Base-by-base conservation (phyloP, 2,888 invertebrate species). In the Hirtodrosophila histrioides region DNA sequence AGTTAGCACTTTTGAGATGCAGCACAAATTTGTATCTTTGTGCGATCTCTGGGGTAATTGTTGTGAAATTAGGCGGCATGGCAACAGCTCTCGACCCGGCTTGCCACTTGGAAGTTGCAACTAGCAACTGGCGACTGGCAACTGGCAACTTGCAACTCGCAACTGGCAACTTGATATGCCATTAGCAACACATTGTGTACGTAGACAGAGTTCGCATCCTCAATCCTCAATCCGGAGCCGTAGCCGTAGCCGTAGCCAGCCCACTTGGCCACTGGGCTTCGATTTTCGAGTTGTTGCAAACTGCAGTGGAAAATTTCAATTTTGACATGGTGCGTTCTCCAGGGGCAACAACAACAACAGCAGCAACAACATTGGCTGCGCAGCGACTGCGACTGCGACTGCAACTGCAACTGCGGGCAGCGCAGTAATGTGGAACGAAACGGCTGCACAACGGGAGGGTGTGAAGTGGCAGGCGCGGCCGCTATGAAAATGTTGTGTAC, bases 261-360 rank as follows among this genome's bases (percentile, higher is more conserved):
- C 57, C 70, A 71, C 55, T 64, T 67, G 75, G 75, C 71, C 74
- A 74, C 75, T 74, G 74, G 67, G 75, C 76, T 75, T 83, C 84
- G 72, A 75, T 83, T 77, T 71, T 61, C 61, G 68, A 78, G 77
- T 78, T 81, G 74, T 58, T 69, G 76, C 57, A 72, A 75, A 69
- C 71, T 76, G 78, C 80, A 82, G 77, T 81, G 81, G 84, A 84
- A 84, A 84, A 86, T 84, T 86, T 86, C 68, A 87, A 80, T 81
- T 77, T 76, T 69, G 69, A 77, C 78, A 80, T 79, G 79, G 71
- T 81, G 81, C 79, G 77, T 79, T 74, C 69, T 73, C 65, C 48
- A 63, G 69, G 71, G 69, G 72, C 71, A 66, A 55, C 63, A 67
- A 55, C 69, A 60, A 37, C 67, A 46, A n/a, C 57, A 54, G 12